Evolutionary conservation across 1,140 invertebrate species (phyloP).

Genomic region (Augochlora pura): DNA sequence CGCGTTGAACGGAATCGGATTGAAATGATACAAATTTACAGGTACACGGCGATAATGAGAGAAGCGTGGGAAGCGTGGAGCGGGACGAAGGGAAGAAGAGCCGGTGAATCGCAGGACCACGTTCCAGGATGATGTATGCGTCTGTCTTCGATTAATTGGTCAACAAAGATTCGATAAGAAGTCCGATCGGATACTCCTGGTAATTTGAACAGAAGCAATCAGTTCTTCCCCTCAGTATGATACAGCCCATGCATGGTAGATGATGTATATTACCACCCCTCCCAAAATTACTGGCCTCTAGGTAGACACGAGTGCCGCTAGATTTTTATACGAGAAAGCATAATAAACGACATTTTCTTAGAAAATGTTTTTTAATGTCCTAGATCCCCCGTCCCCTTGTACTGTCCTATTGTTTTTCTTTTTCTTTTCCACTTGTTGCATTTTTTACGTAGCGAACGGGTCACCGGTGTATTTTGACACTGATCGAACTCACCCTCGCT

Average conservation of each 20-base stretch:
- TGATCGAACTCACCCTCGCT: neutral
- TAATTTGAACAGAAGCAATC: conserved; percentile 31
- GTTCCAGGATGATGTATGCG: conserved; percentile 16
- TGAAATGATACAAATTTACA: conserved; percentile 12
- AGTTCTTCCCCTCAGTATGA: conserved; percentile 21
- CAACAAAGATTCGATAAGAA: conserved; percentile 3
- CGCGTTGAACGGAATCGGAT: neutral
- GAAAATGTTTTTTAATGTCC: conserved; percentile 1
- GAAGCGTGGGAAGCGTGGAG: neutral
- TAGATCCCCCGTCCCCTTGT: neutral
- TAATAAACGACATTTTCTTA: conserved; percentile 24
- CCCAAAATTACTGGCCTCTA: conserved; percentile 16
- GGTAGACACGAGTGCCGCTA: neutral
- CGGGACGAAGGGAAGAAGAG: neutral
- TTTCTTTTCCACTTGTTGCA: neutral
- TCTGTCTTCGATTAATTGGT: neutral
- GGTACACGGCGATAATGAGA: neutral
- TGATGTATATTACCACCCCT: conserved; percentile 26
- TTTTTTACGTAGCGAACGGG: neutral
- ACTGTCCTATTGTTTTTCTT: neutral
- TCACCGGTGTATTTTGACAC: neutral
- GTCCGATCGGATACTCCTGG: neutral
- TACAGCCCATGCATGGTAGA: conserved; percentile 40
- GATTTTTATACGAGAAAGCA: conserved; percentile 22
- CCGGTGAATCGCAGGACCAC: neutral